These are phyloP conservation scores for Exocentrus adspersus DNA, from an alignment of 2,888 invertebrate genomes.

Conservation along the genomic window DNA sequence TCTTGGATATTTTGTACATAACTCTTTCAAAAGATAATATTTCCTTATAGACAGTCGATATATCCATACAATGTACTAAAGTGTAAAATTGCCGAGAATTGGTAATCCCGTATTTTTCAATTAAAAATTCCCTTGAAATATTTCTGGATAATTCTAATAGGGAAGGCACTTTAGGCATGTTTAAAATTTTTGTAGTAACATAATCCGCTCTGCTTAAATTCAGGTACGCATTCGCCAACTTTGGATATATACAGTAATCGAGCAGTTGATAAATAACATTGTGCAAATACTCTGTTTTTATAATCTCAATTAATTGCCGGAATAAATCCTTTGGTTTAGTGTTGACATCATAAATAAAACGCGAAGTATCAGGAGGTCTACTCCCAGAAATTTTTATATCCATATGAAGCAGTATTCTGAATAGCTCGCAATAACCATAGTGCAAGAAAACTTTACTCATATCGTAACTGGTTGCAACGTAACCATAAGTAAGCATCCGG, in stretches of 20 bases:
- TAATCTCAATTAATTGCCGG: constrained; percentile 35
- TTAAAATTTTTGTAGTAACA: constrained; percentile 38
- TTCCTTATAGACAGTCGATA: constrained; percentile 45
- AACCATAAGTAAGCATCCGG: constrained; percentile 40
- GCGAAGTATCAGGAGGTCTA: constrained; percentile 36
- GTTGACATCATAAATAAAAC: constrained; percentile 41
- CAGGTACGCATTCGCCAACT: constrained; percentile 34
- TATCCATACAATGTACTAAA: constrained; percentile 41
- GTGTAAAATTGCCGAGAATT: constrained; percentile 46
- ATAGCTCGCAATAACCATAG: constrained; percentile 46
- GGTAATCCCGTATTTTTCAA: constrained; percentile 36
- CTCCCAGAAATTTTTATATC: constrained; percentile 41
- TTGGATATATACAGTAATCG: constrained; percentile 43
- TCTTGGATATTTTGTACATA: constrained; percentile 46
- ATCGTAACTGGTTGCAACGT: constrained; percentile 36
- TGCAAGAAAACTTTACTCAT: constrained; percentile 43
- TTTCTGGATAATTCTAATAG: constrained; percentile 53
- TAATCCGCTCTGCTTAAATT: constrained; percentile 38
- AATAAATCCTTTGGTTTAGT: constrained; percentile 29
- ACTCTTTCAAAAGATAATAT: constrained; percentile 49
- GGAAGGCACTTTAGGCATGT: constrained; percentile 44
- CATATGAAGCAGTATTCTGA: constrained; percentile 47
- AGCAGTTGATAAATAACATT: constrained; percentile 40
- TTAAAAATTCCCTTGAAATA: constrained; percentile 45
- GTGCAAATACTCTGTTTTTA: constrained; percentile 38